Base-by-base conservation (phyloP, 2,888 invertebrate genomes). In the Drosophila parthenogenetica region DNA sequence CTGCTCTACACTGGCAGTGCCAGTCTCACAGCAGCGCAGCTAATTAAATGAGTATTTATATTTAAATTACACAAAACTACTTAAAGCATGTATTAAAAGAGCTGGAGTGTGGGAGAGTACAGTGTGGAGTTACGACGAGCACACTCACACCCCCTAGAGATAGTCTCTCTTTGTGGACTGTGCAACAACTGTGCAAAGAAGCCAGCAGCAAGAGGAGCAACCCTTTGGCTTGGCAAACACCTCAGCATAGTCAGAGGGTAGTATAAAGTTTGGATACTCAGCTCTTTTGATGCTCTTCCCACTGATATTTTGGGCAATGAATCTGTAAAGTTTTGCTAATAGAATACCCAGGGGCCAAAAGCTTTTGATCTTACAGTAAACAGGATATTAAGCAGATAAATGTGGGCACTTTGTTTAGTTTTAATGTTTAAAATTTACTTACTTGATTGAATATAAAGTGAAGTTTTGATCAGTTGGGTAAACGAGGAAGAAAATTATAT, bases 31-130 rank as follows among this genome's bases (percentile, higher is more conserved):
- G 88, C 66, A 79, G 69, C 85, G 67, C 57, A 69, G 85, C 86
- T 85, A 85, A 85, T 85, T 85, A 85, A 85, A 85, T 82, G 87
- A 85, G 82, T 84, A 84, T 84, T 84, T 84, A 89, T 89, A 89
- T 84, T 84, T 85, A 89, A 89, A 85, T 85, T 89, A 87, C 77
- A 73, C 54, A 67, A 89, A 85, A 89, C 88, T 89, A 85, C 88
- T 87, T 81, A 71, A 81, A 22, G 16, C 22, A 43, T 10, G 14
- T n/a, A 58, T 32, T n/a, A 22, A 39, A 35, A 4, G n/a, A n/a
- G 17, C 16, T 11, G 35, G 14, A 14, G 16, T 11, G 32, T 3
- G 5, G 22, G 11, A 11, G 13, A 35, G 35, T 35, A 35, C 13
- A 4, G 35, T 11, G 35, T 25, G 35, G 35, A 35, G 8, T 3